A percentile compares a stretch with the other conserved stretches of the same genome.
Evolutionary conservation across 2,113 vertebrate species (phyloP).

Genomic region (Donacobius atricapilla): DNA sequence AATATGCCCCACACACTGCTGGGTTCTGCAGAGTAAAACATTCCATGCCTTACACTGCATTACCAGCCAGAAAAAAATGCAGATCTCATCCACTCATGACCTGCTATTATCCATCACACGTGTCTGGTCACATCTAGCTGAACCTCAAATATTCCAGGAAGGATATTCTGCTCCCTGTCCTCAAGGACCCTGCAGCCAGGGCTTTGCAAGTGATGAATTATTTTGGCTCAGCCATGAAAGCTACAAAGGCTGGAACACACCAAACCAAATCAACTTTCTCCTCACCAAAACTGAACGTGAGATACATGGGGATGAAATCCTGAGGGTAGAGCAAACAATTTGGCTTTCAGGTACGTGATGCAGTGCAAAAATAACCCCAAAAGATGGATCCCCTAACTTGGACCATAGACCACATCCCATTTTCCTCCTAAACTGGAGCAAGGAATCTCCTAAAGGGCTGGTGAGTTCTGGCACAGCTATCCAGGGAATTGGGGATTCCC

Average conservation of each 20-base stretch:
- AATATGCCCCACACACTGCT: neutral
- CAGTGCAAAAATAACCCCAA: neutral
- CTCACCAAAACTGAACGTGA: neutral
- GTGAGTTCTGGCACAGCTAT: neutral
- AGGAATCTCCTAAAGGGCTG: neutral
- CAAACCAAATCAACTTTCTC: neutral
- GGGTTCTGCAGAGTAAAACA: neutral
- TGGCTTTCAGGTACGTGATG: neutral
- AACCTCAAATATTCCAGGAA: neutral
- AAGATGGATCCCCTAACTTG: neutral
- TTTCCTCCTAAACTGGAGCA: neutral
- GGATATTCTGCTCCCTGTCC: neutral
- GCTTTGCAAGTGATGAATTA: neutral
- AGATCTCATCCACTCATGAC: neutral
- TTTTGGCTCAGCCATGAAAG: neutral
- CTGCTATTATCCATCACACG: neutral
- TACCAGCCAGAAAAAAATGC: neutral
- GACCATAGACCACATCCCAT: neutral
- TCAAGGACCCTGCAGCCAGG: neutral
- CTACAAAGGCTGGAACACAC: neutral
- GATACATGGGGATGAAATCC: neutral
- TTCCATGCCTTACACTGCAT: neutral
- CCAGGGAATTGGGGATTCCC: neutral
- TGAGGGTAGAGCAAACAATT: neutral
- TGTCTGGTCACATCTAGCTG: accelerated